These are phyloP conservation scores for Polymixis flavicincta DNA, from an alignment of 2,888 invertebrate species.

Conservation along the genomic window DNA sequence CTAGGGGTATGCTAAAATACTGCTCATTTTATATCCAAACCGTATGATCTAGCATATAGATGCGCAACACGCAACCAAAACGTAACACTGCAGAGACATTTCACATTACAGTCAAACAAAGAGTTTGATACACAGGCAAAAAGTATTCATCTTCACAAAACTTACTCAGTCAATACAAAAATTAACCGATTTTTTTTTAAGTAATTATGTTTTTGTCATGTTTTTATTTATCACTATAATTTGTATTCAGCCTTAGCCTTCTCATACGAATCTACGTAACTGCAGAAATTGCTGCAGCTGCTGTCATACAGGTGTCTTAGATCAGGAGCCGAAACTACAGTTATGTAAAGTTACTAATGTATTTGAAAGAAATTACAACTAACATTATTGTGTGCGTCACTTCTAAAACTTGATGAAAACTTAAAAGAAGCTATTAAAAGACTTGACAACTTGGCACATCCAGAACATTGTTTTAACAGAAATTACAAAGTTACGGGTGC, in stretches of 20 bases:
- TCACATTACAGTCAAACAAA: conserved; percentile 29
- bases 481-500: neutral
- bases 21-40: conserved; percentile 64
- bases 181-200: no score
- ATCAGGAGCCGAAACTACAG: no score
- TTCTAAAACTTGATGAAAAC: neutral
- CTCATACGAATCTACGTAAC: no score
- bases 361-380: no score
- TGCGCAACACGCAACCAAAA: conserved; percentile 69
- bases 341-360: no score
- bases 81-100: conserved; percentile 56
- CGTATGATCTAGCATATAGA: conserved; percentile 63
- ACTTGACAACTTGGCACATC: neutral
- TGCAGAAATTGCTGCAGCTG: no score
- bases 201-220: no score
- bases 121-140: neutral
- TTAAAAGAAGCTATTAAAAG: neutral
- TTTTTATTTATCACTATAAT: no score
- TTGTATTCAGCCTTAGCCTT: no score
- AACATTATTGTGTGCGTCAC: neutral
- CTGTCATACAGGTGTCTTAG: no score
- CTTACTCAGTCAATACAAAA: neutral
- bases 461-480: neutral
- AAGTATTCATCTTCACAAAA: neutral
- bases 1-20: conserved; percentile 59